These are phyloP conservation scores for Diadophis punctatus DNA, from an alignment of 2,113 vertebrate genomes.

Conservation along the genomic window DNA sequence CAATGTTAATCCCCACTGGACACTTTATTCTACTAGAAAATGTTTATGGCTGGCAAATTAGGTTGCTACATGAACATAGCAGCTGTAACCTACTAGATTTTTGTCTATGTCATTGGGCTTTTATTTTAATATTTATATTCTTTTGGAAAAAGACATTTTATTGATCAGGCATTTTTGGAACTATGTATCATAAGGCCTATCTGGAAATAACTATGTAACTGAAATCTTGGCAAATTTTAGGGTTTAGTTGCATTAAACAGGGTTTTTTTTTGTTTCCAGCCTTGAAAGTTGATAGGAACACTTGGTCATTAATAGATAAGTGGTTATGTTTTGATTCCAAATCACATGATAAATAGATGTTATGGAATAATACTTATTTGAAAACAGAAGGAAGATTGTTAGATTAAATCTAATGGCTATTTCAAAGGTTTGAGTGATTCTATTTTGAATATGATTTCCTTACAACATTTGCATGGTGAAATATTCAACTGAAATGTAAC, in stretches of 20 bases:
- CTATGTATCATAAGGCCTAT: neutral
- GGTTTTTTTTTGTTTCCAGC: neutral
- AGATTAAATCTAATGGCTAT: neutral
- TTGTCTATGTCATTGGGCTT: neutral
- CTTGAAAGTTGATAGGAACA: neutral
- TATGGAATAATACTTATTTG: neutral
- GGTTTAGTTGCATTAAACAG: neutral
- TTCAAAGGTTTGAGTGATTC: neutral
- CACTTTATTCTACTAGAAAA: neutral
- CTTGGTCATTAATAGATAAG: neutral
- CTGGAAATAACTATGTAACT: neutral
- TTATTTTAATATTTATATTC: neutral
- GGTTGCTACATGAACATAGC: neutral
- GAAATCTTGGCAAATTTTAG: neutral
- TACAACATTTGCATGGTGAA: neutral
- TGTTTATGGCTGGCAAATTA: neutral
- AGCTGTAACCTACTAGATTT: neutral
- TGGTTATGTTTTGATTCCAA: neutral
- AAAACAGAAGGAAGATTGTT: neutral
- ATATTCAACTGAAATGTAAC: neutral
- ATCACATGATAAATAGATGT: neutral
- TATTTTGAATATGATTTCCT: neutral
- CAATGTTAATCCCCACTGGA: neutral
- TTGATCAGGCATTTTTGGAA: neutral
- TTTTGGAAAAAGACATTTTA: neutral